phyloP scores from a whole-genome alignment of 2,888 invertebrate species.

The Caenorhabditis angaria region DNA sequence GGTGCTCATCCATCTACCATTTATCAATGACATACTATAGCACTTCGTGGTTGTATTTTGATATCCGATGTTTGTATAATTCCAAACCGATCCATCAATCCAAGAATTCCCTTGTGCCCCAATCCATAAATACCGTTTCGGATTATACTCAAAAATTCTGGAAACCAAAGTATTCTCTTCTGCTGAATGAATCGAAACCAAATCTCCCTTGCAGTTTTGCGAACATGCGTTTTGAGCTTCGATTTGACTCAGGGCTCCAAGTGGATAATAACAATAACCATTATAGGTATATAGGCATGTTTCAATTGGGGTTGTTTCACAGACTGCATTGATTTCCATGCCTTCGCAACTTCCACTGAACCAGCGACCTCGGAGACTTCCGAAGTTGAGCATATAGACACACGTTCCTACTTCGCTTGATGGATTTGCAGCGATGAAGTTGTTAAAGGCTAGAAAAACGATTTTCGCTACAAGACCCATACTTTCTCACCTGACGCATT shows the following conservation, averaged over 20 bases:
- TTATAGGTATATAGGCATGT: constrained; percentile 21
- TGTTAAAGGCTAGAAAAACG: constrained; percentile 12
- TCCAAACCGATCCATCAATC: constrained; percentile 22
- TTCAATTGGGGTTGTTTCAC: constrained; percentile 19
- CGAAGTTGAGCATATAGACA: constrained; percentile 21
- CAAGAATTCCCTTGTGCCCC: constrained; percentile 22
- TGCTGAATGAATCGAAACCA: constrained; percentile 32
- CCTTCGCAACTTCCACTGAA: constrained; percentile 26
- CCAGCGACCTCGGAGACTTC: constrained; percentile 25
- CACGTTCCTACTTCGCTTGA: constrained; percentile 24
- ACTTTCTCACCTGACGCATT: constrained; percentile 16
- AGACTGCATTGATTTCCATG: constrained; percentile 21
- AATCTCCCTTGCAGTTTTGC: constrained; percentile 23
- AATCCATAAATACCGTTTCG: constrained; percentile 26
- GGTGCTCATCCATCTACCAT: constrained; percentile 32
- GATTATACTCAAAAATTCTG: constrained; percentile 16
- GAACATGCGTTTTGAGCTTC: constrained; percentile 30
- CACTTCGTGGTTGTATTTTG: constrained; percentile 18
- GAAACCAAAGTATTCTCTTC: constrained; percentile 29
- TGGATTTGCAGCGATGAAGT: constrained; percentile 25
- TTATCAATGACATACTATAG: constrained; percentile 23
- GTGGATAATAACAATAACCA: constrained; percentile 31
- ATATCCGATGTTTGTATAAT: constrained; percentile 33
- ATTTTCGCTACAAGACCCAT: too few species aligned
- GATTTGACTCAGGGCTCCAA: constrained; percentile 11